Evolutionary conservation across 2,888 invertebrate genomes (phyloP).

Genomic region (Euzophera pinguis): DNA sequence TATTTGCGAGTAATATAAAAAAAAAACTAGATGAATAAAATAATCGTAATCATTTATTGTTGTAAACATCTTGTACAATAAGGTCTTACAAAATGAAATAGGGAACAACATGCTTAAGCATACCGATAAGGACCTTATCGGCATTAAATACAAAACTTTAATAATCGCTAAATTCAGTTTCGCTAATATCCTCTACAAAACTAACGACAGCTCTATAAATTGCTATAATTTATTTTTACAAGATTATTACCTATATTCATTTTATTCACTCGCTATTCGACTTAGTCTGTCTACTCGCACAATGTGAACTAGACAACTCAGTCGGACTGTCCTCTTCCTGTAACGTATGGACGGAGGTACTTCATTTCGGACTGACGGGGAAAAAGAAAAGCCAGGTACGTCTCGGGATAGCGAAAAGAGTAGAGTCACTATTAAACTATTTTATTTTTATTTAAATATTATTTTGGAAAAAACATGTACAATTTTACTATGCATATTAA

Average conservation of each 20-base stretch:
- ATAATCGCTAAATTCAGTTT: no score
- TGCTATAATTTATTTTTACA: neutral
- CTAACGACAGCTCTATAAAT: neutral
- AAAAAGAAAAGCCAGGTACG: constrained; percentile 63
- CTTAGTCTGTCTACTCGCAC: neutral
- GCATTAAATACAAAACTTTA: no score
- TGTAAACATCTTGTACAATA: no score
- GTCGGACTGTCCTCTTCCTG: constrained; percentile 66
- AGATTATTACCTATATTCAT: neutral
- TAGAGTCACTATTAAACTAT: constrained; percentile 31
- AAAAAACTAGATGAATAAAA: no score
- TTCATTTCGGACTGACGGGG: constrained; percentile 67
- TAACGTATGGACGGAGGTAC: constrained; percentile 66
- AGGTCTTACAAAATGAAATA: no score
- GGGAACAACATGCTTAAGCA: no score
- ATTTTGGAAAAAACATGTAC: no score
- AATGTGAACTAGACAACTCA: constrained; percentile 35
- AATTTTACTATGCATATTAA: no score
- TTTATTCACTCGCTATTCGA: neutral
- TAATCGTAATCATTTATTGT: no score
- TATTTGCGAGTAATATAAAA: no score
- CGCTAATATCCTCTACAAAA: no score
- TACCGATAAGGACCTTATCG: no score
- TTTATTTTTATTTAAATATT: constrained; percentile 12
- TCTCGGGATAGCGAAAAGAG: constrained; percentile 38